Conservation (phyloP, 2,888 invertebrate genomes). For the Poecilus cupreus region DNA sequence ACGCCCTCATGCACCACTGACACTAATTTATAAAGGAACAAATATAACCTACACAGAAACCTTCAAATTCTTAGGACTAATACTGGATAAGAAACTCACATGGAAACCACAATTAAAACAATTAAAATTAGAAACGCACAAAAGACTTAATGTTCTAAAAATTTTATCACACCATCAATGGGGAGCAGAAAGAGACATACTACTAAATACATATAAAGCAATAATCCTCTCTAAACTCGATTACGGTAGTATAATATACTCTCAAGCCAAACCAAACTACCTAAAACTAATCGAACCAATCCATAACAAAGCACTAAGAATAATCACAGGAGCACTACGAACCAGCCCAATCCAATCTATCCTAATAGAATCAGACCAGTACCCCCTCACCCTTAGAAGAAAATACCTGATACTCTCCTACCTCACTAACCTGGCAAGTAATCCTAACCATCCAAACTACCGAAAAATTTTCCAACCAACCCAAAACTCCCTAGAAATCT, state of each 20-base stretch:
- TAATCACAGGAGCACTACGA: constrained; percentile 4
- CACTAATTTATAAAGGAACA: constrained; percentile 1
- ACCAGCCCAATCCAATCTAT: constrained; percentile 15
- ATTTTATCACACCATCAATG: not conserved
- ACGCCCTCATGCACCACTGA: not conserved
- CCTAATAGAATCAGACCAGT: not conserved
- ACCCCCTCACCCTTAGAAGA: not conserved
- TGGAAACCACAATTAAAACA: too few species aligned
- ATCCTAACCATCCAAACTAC: not conserved
- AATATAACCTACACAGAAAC: not conserved
- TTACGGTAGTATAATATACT: not conserved
- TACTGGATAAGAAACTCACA: not conserved
- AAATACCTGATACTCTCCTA: not conserved
- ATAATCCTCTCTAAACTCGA: not conserved
- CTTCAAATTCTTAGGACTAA: constrained; percentile 16
- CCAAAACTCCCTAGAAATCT: not conserved
- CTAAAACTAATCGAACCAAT: not conserved
- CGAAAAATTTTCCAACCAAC: not conserved
- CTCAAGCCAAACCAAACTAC: not conserved
- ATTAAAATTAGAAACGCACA: not conserved
- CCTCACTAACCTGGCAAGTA: not conserved
- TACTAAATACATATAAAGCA: not conserved
- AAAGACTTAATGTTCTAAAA: constrained; percentile 3
- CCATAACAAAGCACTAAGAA: not conserved
- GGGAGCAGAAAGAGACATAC: constrained; percentile 20